Conservation (phyloP, 2,797 vertebrate species). For the Oreochromis mossambicus region DNA sequence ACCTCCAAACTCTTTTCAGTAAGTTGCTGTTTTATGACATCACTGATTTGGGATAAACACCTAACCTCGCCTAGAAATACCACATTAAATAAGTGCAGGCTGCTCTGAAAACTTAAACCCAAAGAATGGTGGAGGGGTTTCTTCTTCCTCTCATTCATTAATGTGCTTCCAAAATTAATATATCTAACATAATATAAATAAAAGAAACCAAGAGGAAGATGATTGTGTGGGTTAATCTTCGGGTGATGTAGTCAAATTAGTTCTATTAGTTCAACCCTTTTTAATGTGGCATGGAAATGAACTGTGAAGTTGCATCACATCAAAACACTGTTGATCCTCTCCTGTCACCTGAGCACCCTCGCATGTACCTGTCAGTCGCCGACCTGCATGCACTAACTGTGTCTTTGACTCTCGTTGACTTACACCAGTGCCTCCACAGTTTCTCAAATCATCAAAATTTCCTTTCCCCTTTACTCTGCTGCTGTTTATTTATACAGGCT, state of each 20-base stretch:
- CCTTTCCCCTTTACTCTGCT: neutral
- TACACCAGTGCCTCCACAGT: conserved; percentile 12
- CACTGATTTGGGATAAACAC: neutral
- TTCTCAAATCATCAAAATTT: neutral
- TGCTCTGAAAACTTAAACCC: neutral
- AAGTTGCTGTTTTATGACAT: neutral
- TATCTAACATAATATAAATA: neutral
- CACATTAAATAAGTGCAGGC: neutral
- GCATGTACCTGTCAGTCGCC: conserved; percentile 46
- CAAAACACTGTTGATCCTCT: neutral
- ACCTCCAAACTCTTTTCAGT: neutral
- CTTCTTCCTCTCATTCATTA: neutral
- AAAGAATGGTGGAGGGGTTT: neutral
- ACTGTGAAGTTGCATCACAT: neutral
- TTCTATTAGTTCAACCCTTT: neutral
- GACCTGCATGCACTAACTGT: conserved; percentile 62
- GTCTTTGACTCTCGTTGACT: conserved; percentile 41
- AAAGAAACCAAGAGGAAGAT: neutral
- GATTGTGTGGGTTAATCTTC: neutral
- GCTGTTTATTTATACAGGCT: conserved; percentile 6
- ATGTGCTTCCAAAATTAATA: neutral
- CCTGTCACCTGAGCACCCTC: conserved; percentile 5
- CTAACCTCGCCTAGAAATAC: fast-evolving
- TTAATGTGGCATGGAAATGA: neutral
- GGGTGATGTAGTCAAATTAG: neutral